phyloP scores from a whole-genome alignment of 2,888 invertebrate genomes.

The Pinctada fucata region DNA sequence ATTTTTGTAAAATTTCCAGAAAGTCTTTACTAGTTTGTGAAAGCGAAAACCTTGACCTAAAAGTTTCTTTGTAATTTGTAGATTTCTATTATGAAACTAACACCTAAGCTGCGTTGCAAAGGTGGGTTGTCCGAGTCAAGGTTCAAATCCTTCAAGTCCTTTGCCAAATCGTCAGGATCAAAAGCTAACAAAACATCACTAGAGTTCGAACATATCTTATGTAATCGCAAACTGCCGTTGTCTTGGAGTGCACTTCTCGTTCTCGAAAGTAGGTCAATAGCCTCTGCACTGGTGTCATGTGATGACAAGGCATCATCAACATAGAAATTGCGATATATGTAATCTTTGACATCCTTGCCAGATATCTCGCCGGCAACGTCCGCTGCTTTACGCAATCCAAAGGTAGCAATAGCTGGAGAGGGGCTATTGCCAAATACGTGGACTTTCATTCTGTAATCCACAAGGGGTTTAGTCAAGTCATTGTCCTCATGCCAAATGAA shows the following conservation, averaged over 20 bases:
- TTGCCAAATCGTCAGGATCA: constrained; percentile 9
- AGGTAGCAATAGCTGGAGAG: constrained; percentile 32
- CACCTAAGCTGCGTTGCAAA: constrained; percentile 18
- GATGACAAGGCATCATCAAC: constrained; percentile 41
- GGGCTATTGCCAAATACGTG: constrained; percentile 39
- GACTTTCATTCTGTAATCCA: constrained; percentile 38
- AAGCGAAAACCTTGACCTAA: too few species aligned
- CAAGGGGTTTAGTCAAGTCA: constrained; percentile 9
- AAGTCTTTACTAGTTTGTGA: too few species aligned
- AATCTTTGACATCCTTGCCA: constrained; percentile 26
- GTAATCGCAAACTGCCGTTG: constrained; percentile 20
- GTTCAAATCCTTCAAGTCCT: too few species aligned
- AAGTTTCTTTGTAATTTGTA: too few species aligned
- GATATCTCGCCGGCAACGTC: constrained; percentile 16
- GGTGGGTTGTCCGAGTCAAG: too few species aligned
- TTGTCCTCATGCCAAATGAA: too few species aligned
- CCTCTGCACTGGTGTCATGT: constrained; percentile 14
- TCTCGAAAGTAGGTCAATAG: constrained; percentile 7
- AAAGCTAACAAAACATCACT: constrained; percentile 14
- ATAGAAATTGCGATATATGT: constrained; percentile 37
- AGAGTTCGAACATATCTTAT: constrained; percentile 23
- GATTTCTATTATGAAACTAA: too few species aligned
- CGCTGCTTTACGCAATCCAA: constrained; percentile 30
- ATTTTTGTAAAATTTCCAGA: too few species aligned
- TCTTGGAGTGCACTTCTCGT: constrained; percentile 2